Evolutionary conservation across 2,888 invertebrate genomes (phyloP), one percentile per base, ranked within the genome.

Genomic region (Chrysolina haemoptera): DNA sequence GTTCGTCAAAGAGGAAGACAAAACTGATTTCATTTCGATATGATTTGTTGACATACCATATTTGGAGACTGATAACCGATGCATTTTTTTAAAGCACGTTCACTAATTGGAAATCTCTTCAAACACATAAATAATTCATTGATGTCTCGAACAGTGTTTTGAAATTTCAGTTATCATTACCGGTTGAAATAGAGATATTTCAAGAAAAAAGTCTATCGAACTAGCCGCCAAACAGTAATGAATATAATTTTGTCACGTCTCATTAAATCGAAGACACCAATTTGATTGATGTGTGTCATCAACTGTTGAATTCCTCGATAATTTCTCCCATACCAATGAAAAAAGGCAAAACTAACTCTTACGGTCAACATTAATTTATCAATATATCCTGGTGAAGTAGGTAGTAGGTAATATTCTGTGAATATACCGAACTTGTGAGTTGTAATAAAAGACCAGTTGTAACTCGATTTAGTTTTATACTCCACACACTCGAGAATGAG

Each of bases 271-370:
- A 12, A 55, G 16, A 59, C 66, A 70, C 70, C 74, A 62, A 59
- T 59, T 68, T 74, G 74, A 74, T 74, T 71, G 74, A 74, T 71
- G 65, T 65, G 64, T 46, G 71, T 71, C 68, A 74, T 74, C 71
- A 71, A 71, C 48, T 48, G 74, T 71, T 63, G 40, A 67, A 70
- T 71, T 69, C 68, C 43, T 50, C 53, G 27, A 71, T 53, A 65
- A 71, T 71, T 71, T 75, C 59, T 75, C 71, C 68, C 75, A 75
- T 69, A 71, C 50, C 11, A 67, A 53, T 27, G 40, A 67, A 67
- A 67, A 55, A 40, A 48, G 16, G 55, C 67, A 67, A 12, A 63
- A 63, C 43, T 62, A 63, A 75, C 68, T 73, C 59, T 65, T 65
- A 65, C 68, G n/a, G 35, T n/a, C 66, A 70, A 71, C 71, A 62